A percentile compares a stretch with the other conserved stretches of the same genome.
Conservation (phyloP, 2,888 invertebrate species). For the Athetis lepigone region DNA sequence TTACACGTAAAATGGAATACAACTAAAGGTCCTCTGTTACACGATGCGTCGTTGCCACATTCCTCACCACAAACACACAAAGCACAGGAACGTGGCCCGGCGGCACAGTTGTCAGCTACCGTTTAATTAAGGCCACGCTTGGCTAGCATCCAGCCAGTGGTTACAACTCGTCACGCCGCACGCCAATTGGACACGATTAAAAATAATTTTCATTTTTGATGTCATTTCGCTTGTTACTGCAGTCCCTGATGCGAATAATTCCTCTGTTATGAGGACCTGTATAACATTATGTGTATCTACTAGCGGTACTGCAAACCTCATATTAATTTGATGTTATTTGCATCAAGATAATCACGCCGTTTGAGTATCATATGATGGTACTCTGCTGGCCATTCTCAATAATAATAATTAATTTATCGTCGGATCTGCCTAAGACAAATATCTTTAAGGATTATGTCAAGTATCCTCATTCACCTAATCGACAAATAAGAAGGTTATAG, state of each 20-base stretch:
- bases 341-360: slow-evolving; percentile 43
- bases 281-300: slow-evolving; percentile 44
- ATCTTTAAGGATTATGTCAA: no score
- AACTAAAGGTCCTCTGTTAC: no score
- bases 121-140: slow-evolving; percentile 88
- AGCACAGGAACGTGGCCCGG: slow-evolving; percentile 48
- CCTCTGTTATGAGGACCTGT: slow-evolving; percentile 70
- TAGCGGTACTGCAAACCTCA: slow-evolving; percentile 43
- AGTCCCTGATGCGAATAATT: slow-evolving; percentile 85
- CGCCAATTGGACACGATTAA: slow-evolving; percentile 89
- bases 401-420: no score
- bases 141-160: slow-evolving; percentile 77
- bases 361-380: slow-evolving; percentile 24
- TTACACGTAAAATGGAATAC: no score
- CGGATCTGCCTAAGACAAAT: no score
- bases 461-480: no score
- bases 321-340: slow-evolving; percentile 53
- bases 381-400: no score
- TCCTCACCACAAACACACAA: slow-evolving; percentile 33
- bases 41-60: neutral
- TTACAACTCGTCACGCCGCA: slow-evolving; percentile 76
- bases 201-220: slow-evolving; percentile 90
- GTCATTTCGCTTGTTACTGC: slow-evolving; percentile 86
- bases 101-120: slow-evolving; percentile 73
- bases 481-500: no score